Conservation (phyloP, 2,888 invertebrate species). For the Eupithecia insigniata region DNA sequence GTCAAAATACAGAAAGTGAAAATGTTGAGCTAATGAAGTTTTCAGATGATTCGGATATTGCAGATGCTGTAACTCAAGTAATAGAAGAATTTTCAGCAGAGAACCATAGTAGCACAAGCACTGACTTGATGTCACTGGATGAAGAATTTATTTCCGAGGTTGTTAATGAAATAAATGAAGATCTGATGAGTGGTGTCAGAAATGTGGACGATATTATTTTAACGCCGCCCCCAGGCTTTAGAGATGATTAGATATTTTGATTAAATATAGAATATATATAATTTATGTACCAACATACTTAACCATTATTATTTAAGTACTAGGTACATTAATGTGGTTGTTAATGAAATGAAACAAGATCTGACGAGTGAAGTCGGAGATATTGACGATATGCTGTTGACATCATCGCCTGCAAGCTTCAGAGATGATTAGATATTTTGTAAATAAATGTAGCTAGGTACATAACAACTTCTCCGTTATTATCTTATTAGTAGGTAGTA, state of each 20-base stretch:
- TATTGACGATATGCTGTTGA: neutral
- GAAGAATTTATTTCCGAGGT: constrained; percentile 67
- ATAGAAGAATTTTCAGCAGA: constrained; percentile 60
- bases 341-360: neutral
- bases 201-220: constrained; percentile 57
- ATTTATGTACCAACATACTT: neutral
- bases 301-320: neutral
- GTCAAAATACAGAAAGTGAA: constrained; percentile 8
- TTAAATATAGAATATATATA: neutral
- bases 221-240: constrained; percentile 68
- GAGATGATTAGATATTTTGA: constrained; percentile 48
- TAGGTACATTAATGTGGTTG: neutral
- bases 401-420: neutral
- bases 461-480: too few relatives aligned
- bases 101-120: constrained; percentile 43
- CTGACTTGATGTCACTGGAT: constrained; percentile 56
- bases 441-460: neutral
- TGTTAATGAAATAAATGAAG: constrained; percentile 65
- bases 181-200: constrained; percentile 46
- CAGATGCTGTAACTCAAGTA: constrained; percentile 71
- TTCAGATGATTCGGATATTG: constrained; percentile 55
- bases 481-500: too few relatives aligned
- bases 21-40: constrained; percentile 34
- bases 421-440: neutral
- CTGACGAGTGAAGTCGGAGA: neutral